These are phyloP conservation scores for Cylindroiulus punctatus DNA, from an alignment of 2,888 invertebrate genomes.

Conservation along the genomic window DNA sequence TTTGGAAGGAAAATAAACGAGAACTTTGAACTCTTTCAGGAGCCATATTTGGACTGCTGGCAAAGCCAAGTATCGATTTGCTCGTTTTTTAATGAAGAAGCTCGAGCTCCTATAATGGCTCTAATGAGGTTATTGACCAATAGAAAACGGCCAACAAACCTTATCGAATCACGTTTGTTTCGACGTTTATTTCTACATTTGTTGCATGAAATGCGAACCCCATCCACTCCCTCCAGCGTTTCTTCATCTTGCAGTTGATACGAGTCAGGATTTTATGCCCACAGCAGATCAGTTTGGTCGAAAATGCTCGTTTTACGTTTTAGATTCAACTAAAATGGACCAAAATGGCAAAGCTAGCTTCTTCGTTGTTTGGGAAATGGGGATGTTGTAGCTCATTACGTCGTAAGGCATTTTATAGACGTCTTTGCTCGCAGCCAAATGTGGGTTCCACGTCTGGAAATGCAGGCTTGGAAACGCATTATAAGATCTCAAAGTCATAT, in stretches of 20 bases:
- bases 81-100: conserved; percentile 14
- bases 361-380: neutral
- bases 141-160: conserved; percentile 9
- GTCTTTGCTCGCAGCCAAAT: neutral
- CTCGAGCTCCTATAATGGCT: neutral
- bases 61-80: neutral
- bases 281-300: neutral
- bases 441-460: neutral
- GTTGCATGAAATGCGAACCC: neutral
- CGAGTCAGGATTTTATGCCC: neutral
- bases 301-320: neutral
- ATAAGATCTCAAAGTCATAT: too few species aligned
- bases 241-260: neutral
- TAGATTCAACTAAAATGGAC: neutral
- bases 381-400: neutral
- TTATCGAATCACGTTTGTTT: neutral
- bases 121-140: conserved; percentile 6
- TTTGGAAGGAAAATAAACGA: conserved; percentile 1
- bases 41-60: neutral
- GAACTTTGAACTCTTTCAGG: neutral
- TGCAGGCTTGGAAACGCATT: too few species aligned
- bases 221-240: neutral
- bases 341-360: neutral
- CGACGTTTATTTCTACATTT: conserved; percentile 6
- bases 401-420: neutral